phyloP scores from a whole-genome alignment of 2,888 invertebrate genomes.

The Tiliacea citrago region DNA sequence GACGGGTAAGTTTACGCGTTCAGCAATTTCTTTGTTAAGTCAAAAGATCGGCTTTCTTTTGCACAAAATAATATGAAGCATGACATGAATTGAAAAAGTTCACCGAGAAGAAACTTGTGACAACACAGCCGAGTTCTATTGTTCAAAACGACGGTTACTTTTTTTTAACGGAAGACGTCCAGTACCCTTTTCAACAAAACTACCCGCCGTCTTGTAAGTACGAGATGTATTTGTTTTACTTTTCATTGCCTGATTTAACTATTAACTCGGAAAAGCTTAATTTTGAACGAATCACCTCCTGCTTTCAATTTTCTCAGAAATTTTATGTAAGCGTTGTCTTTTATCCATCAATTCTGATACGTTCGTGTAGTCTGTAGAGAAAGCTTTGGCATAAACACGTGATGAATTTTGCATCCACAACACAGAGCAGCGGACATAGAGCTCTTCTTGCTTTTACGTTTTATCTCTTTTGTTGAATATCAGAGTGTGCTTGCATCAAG shows the following conservation, averaged over 20 bases:
- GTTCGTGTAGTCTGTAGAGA: slow-evolving; percentile 11
- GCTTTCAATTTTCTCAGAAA: slow-evolving; percentile 21
- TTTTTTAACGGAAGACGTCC: slow-evolving; percentile 47
- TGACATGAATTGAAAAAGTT: slow-evolving; percentile 85
- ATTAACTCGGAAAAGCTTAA: slow-evolving; percentile 6
- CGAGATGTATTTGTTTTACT: slow-evolving; percentile 27
- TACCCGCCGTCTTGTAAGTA: slow-evolving; percentile 44
- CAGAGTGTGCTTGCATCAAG: slow-evolving; percentile 38
- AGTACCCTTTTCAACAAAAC: slow-evolving; percentile 55
- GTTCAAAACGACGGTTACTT: slow-evolving; percentile 71
- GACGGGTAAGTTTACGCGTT: slow-evolving; percentile 75
- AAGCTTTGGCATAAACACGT: slow-evolving; percentile 37
- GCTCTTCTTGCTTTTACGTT: slow-evolving; percentile 43
- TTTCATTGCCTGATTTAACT: slow-evolving; percentile 11
- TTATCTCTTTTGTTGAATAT: slow-evolving; percentile 51
- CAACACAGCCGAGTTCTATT: slow-evolving; percentile 72
- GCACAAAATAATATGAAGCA: slow-evolving; percentile 82
- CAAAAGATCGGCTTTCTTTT: slow-evolving; percentile 81
- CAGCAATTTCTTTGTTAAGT: slow-evolving; percentile 78
- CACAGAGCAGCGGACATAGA: slow-evolving; percentile 24
- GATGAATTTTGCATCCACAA: slow-evolving; percentile 49
- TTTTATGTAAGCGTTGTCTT: slow-evolving; percentile 24
- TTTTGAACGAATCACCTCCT: neutral
- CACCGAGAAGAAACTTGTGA: slow-evolving; percentile 73
- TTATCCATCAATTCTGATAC: slow-evolving; percentile 39